These are phyloP conservation scores for Tribolium castaneum DNA, from an alignment of 1,140 invertebrate genomes.

Conservation along the genomic window DNA sequence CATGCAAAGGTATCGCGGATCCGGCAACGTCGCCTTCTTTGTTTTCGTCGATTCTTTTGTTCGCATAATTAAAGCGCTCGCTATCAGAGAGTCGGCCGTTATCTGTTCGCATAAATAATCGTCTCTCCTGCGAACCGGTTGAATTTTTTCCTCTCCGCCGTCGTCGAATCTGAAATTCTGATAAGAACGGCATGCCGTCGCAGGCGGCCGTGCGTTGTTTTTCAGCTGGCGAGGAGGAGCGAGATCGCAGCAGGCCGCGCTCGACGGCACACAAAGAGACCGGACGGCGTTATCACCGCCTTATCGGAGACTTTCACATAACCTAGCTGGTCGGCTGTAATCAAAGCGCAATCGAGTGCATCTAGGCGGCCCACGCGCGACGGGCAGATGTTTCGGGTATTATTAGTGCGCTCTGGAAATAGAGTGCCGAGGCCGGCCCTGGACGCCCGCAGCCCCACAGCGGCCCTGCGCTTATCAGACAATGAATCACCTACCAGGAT, in stretches of 20 bases:
- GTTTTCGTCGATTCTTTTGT: slow-evolving; percentile 31
- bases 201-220: background rate
- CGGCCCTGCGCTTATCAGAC: slow-evolving; percentile 21
- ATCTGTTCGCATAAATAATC: slow-evolving; percentile 22
- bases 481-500: slow-evolving; percentile 64
- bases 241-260: slow-evolving; percentile 6
- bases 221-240: background rate
- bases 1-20: background rate
- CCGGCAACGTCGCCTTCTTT: slow-evolving; percentile 24
- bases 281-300: background rate
- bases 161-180: slow-evolving; percentile 22
- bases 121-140: background rate
- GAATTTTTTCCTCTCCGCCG: background rate
- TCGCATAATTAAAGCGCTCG: slow-evolving; percentile 18
- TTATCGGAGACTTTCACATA: background rate
- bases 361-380: slow-evolving; percentile 43
- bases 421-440: background rate
- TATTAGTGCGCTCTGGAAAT: slow-evolving; percentile 1
- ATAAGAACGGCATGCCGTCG: slow-evolving; percentile 1
- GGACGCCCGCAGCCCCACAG: background rate
- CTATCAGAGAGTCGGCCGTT: slow-evolving; percentile 2
- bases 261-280: slow-evolving; percentile 12
- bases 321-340: slow-evolving; percentile 43
- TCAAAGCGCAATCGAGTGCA: slow-evolving; percentile 46
- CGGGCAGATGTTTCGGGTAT: slow-evolving; percentile 35